Conservation (phyloP, 2,888 invertebrate genomes). For the Pogonocherus hispidulus region DNA sequence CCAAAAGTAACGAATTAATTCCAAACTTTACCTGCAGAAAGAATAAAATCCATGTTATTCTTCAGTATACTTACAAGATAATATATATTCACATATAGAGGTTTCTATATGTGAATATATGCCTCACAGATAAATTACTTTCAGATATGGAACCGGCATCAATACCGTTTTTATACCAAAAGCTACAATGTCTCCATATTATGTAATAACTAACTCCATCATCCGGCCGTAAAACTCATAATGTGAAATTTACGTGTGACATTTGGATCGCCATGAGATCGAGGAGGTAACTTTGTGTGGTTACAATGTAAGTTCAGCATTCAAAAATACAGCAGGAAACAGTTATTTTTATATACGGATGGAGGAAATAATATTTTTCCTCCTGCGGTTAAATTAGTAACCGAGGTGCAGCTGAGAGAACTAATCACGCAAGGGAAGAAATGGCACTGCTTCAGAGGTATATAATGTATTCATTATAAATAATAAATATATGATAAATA, state of each 20-base stretch:
- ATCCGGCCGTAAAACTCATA: conserved; percentile 5
- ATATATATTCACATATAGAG: too few relatives aligned
- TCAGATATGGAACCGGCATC: background rate
- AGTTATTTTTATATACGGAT: background rate
- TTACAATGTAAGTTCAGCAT: background rate
- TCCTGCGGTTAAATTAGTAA: too few relatives aligned
- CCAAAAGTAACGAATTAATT: too few relatives aligned
- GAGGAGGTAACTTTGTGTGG: background rate
- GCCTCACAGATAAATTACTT: background rate
- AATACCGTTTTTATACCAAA: background rate
- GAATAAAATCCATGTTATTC: too few relatives aligned
- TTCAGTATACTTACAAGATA: too few relatives aligned
- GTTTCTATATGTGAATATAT: too few relatives aligned
- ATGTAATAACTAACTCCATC: conserved; percentile 7
- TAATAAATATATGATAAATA: too few relatives aligned
- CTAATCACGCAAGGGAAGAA: too few relatives aligned
- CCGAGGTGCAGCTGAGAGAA: too few relatives aligned
- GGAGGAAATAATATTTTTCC: background rate
- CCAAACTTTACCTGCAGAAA: too few relatives aligned
- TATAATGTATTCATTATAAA: too few relatives aligned
- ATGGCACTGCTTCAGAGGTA: too few relatives aligned
- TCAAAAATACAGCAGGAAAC: background rate
- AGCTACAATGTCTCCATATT: conserved; percentile 6
- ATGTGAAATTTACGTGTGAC: conserved; percentile 4
- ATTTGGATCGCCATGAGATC: background rate